Percentiles rank a stretch among this genome's conserved stretches.
Conservation (phyloP, 2,888 invertebrate species). For the Ormyrus nitidulus region DNA sequence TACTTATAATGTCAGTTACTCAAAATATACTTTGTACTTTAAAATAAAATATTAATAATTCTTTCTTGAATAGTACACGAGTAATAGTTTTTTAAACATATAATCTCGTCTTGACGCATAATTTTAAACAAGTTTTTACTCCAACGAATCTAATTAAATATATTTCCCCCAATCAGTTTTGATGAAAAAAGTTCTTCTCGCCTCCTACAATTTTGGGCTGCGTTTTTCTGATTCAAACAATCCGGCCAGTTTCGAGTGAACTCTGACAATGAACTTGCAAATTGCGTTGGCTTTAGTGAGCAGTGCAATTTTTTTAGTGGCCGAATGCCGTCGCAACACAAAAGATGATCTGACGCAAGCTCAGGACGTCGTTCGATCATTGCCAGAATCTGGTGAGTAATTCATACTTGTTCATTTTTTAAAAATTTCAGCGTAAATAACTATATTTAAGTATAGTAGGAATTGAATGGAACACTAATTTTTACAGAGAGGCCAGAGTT, state of each 20-base stretch:
- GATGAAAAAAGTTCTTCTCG: no score
- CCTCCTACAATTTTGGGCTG: neutral
- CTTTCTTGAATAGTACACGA: no score
- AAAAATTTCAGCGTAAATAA: neutral
- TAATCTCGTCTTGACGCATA: no score
- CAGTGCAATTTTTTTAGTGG: slow-evolving; percentile 2
- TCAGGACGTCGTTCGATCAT: slow-evolving; percentile 54
- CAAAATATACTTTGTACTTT: no score
- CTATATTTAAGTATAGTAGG: neutral
- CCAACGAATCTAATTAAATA: no score
- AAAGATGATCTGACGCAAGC: slow-evolving; percentile 50
- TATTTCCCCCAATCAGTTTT: no score
- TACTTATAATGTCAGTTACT: no score
- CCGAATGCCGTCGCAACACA: neutral
- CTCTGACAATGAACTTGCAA: slow-evolving; percentile 50
- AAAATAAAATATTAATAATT: no score
- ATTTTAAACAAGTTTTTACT: no score
- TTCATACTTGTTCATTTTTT: slow-evolving; percentile 2
- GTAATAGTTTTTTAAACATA: no score
- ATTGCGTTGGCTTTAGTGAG: slow-evolving; percentile 19
- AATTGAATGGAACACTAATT: neutral
- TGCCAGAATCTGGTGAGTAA: slow-evolving; percentile 58
- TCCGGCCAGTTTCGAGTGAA: neutral
- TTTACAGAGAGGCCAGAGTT: slow-evolving; percentile 59
- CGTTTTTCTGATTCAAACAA: neutral